Percentiles rank a stretch among this genome's conserved stretches.
These are phyloP conservation scores for Carcina quercana DNA, from an alignment of 2,888 invertebrate genomes.

Conservation along the genomic window DNA sequence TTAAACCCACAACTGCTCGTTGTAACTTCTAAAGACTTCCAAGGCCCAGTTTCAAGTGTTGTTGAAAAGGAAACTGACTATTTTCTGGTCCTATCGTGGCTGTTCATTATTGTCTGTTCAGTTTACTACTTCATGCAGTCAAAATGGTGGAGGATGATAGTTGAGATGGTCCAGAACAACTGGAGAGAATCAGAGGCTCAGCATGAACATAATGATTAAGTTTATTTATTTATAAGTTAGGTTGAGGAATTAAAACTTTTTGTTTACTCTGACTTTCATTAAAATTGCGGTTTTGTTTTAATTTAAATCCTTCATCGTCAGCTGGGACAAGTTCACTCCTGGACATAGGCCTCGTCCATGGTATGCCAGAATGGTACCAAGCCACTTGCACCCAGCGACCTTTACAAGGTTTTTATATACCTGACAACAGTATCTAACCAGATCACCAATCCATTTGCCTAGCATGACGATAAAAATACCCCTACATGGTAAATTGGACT, in stretches of 20 bases:
- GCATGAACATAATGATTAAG: slow-evolving; percentile 82
- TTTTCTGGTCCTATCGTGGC: slow-evolving; percentile 88
- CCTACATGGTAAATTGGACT: too few species aligned
- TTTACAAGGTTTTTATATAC: too few species aligned
- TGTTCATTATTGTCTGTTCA: slow-evolving; percentile 84
- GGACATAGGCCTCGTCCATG: too few species aligned
- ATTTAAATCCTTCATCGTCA: too few species aligned
- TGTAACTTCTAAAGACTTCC: slow-evolving; percentile 84
- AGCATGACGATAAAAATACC: too few species aligned
- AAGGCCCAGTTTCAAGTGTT: slow-evolving; percentile 87
- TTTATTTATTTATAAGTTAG: slow-evolving; percentile 12
- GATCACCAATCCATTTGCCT: too few species aligned
- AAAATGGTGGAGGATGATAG: slow-evolving; percentile 83
- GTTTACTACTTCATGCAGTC: slow-evolving; percentile 86
- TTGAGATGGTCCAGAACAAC: slow-evolving; percentile 88
- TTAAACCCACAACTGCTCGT: slow-evolving; percentile 77
- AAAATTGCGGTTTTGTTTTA: too few species aligned
- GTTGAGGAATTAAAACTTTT: slow-evolving; percentile 13
- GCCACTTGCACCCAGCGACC: too few species aligned
- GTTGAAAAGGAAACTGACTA: slow-evolving; percentile 86
- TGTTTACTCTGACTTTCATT: slow-evolving; percentile 2
- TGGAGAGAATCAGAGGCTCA: slow-evolving; percentile 93
- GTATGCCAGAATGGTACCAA: too few species aligned
- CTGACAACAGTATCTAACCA: too few species aligned
- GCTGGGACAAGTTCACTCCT: too few species aligned